Evolutionary conservation across 2,888 invertebrate genomes (phyloP).

Genomic region (Nebria salina): DNA sequence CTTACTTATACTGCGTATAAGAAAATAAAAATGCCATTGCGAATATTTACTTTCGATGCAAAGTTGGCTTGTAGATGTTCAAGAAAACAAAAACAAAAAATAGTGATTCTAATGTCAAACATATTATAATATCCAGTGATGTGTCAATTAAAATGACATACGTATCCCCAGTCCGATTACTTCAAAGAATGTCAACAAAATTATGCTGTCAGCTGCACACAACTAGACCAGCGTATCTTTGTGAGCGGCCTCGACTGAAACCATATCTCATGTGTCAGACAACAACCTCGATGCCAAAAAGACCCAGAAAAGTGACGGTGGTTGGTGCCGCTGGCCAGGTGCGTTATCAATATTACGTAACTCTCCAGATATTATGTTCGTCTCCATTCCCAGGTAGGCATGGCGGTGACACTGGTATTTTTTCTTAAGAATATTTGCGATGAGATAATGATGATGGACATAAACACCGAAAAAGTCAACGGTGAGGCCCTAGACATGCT

Average conservation of each 20-base stretch:
- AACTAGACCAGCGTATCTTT: not conserved
- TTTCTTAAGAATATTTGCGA: conserved; percentile 12
- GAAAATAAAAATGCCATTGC: too few species aligned
- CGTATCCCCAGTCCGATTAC: not conserved
- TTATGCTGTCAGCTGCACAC: not conserved
- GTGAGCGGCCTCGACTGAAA: not conserved
- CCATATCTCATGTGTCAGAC: not conserved
- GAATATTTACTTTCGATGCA: too few species aligned
- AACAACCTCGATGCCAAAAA: not conserved
- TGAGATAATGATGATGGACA: conserved; percentile 24
- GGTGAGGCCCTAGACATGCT: conserved; percentile 93
- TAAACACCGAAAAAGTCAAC: conserved; percentile 71
- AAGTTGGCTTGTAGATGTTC: too few species aligned
- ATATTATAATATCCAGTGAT: not conserved
- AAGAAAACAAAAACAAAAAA: too few species aligned
- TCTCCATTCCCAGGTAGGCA: not conserved
- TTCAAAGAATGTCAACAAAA: not conserved
- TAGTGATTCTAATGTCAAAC: too few species aligned
- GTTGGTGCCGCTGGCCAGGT: conserved; percentile 15
- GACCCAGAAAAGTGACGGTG: conserved; percentile 24
- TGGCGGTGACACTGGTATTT: not conserved
- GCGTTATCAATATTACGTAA: not conserved
- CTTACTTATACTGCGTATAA: too few species aligned
- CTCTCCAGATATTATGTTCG: not conserved
- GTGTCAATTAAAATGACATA: not conserved